Percentiles rank a stretch among this genome's conserved stretches.
Conservation (phyloP, 2,888 invertebrate species). For the Calliscelio sp. region DNA sequence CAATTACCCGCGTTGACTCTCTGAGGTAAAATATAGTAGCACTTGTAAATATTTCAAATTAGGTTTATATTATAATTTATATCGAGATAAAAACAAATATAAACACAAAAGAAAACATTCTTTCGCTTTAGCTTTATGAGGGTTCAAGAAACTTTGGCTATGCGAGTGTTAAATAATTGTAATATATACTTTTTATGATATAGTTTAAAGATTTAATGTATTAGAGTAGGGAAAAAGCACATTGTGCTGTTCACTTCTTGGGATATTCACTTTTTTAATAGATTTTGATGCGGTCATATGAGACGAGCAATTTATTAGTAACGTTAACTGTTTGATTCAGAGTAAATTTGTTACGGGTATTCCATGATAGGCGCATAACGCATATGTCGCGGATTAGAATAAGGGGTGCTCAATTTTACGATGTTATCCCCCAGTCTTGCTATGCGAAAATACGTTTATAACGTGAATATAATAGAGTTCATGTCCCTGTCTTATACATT, state of each 20-base stretch:
- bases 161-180: too few relatives aligned
- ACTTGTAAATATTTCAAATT: too few relatives aligned
- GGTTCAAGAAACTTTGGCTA: too few relatives aligned
- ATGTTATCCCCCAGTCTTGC: constrained; percentile 75
- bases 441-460: constrained; percentile 78
- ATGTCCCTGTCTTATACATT: constrained; percentile 76
- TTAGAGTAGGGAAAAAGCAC: not conserved
- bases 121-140: too few relatives aligned
- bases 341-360: constrained; percentile 79
- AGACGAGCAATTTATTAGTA: constrained; percentile 80
- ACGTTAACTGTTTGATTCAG: constrained; percentile 80
- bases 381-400: constrained; percentile 73
- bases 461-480: constrained; percentile 81
- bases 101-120: too few relatives aligned
- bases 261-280: constrained; percentile 69
- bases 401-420: constrained; percentile 74
- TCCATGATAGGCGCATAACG: constrained; percentile 72
- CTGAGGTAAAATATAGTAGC: too few relatives aligned
- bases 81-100: too few relatives aligned
- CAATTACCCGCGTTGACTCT: too few relatives aligned
- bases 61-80: too few relatives aligned
- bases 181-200: too few relatives aligned
- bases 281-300: constrained; percentile 68
- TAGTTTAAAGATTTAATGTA: constrained; percentile 34
- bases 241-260: constrained; percentile 53